Conservation (phyloP, 2,888 invertebrate genomes). For the Synanthedon formicaeformis region DNA sequence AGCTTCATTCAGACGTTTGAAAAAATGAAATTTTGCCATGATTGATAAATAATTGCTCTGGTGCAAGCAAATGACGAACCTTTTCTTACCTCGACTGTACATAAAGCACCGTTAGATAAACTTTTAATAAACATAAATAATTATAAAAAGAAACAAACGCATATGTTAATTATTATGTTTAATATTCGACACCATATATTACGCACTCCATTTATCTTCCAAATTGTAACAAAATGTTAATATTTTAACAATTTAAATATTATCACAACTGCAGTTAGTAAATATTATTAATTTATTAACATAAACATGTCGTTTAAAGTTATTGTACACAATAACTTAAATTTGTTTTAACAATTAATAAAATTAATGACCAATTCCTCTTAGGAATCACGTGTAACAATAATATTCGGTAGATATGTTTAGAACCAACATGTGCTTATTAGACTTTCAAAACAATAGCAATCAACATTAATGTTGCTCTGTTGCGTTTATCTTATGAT, state of each 20-base stretch:
- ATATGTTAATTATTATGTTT: conserved; percentile 37
- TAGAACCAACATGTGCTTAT: background rate
- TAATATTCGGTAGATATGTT: background rate
- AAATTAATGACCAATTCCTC: background rate
- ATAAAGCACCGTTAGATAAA: too few relatives aligned
- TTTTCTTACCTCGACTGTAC: too few relatives aligned
- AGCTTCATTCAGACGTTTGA: too few relatives aligned
- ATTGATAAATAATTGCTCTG: too few relatives aligned
- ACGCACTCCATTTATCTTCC: conserved; percentile 61
- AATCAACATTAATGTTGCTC: too few relatives aligned
- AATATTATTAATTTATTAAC: background rate
- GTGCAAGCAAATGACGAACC: too few relatives aligned
- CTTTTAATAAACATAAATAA: too few relatives aligned
- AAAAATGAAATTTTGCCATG: too few relatives aligned
- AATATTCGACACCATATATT: conserved; percentile 61
- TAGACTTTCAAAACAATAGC: too few relatives aligned
- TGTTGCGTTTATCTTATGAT: too few relatives aligned
- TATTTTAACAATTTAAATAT: conserved; percentile 40
- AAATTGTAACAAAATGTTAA: conserved; percentile 68
- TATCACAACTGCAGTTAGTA: conserved; percentile 44
- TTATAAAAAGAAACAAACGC: conserved; percentile 7
- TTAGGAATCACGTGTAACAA: background rate
- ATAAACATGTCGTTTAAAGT: too few relatives aligned
- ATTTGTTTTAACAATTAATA: background rate
- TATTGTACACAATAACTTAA: background rate